These are phyloP conservation scores for Hesperophylax magnus DNA, from an alignment of 1,140 invertebrate genomes.

Conservation along the genomic window DNA sequence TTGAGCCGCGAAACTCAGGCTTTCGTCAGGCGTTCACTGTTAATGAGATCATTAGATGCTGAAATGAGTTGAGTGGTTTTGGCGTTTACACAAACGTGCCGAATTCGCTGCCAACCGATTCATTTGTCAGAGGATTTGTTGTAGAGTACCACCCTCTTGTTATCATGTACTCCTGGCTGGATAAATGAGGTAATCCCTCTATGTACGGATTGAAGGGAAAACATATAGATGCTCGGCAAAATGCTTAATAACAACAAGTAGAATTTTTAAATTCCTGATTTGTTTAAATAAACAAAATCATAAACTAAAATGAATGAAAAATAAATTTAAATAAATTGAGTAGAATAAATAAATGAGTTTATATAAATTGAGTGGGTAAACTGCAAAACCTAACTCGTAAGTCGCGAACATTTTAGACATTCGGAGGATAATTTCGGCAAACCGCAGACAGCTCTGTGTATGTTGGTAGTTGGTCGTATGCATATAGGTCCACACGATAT, in stretches of 20 bases:
- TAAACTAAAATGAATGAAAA: no score
- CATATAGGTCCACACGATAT: background rate
- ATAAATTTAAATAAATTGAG: no score
- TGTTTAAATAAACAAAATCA: no score
- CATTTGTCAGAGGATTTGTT: slow-evolving; percentile 40
- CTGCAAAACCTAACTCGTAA: slow-evolving; percentile 11
- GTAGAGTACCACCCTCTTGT: slow-evolving; percentile 27
- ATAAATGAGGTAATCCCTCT: no score
- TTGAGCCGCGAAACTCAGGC: slow-evolving; percentile 8
- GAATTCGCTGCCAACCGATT: slow-evolving; percentile 43
- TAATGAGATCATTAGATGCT: slow-evolving; percentile 58
- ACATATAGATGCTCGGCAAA: no score
- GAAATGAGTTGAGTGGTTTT: slow-evolving; percentile 52
- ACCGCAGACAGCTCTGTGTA: slow-evolving; percentile 43
- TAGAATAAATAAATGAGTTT: no score
- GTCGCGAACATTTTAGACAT: slow-evolving; percentile 41
- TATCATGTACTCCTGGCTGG: background rate
- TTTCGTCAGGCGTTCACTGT: slow-evolving; percentile 50
- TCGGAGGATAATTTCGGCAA: slow-evolving; percentile 47
- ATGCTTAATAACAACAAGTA: no score
- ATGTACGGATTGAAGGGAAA: no score
- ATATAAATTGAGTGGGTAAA: no score
- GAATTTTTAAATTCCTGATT: no score
- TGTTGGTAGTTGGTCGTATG: background rate
- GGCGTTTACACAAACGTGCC: slow-evolving; percentile 48